These are phyloP conservation scores for Labroides dimidiatus DNA, from an alignment of 2,797 vertebrate genomes.

Conservation along the genomic window DNA sequence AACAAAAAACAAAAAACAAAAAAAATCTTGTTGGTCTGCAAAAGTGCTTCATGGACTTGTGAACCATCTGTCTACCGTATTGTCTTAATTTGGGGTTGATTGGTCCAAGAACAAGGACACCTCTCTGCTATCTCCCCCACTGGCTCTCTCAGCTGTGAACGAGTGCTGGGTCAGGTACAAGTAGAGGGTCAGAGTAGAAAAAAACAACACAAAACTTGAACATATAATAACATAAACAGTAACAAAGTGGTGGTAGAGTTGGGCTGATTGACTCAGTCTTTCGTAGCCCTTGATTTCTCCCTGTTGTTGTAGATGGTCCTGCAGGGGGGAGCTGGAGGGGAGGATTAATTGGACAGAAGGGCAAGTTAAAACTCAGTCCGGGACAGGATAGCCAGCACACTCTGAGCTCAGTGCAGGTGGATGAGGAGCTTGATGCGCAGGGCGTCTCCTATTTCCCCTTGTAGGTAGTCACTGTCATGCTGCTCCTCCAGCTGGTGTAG, in stretches of 20 bases:
- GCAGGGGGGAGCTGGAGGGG: slow-evolving; percentile 29
- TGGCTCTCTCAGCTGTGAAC: slow-evolving; percentile 50
- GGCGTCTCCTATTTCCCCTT: slow-evolving; percentile 87
- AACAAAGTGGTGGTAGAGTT: slow-evolving; percentile 79
- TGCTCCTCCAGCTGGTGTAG: slow-evolving; percentile 86
- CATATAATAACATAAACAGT: slow-evolving; percentile 77
- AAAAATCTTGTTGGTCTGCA: slow-evolving; percentile 17
- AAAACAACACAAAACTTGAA: slow-evolving; percentile 55
- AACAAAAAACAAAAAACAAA: no score
- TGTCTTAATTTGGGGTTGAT: slow-evolving; percentile 22
- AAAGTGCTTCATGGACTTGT: slow-evolving; percentile 67
- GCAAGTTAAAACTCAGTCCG: slow-evolving; percentile 70
- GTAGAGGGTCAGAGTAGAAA: slow-evolving; percentile 46
- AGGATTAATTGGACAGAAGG: slow-evolving; percentile 53
- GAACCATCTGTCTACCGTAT: slow-evolving; percentile 49
- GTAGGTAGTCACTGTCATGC: slow-evolving; percentile 90
- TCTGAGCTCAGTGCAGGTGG: slow-evolving; percentile 87
- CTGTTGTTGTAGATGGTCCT: slow-evolving; percentile 63
- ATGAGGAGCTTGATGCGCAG: slow-evolving; percentile 92
- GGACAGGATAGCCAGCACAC: slow-evolving; percentile 44
- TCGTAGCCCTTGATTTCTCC: slow-evolving; percentile 66
- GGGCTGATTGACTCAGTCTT: slow-evolving; percentile 80
- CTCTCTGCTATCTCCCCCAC: slow-evolving; percentile 75
- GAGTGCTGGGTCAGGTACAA: slow-evolving; percentile 56
- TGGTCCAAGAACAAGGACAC: slow-evolving; percentile 66